Evolutionary conservation across 2,888 invertebrate genomes (phyloP).

Genomic region (Kuschelorhynchus macadamiae): DNA sequence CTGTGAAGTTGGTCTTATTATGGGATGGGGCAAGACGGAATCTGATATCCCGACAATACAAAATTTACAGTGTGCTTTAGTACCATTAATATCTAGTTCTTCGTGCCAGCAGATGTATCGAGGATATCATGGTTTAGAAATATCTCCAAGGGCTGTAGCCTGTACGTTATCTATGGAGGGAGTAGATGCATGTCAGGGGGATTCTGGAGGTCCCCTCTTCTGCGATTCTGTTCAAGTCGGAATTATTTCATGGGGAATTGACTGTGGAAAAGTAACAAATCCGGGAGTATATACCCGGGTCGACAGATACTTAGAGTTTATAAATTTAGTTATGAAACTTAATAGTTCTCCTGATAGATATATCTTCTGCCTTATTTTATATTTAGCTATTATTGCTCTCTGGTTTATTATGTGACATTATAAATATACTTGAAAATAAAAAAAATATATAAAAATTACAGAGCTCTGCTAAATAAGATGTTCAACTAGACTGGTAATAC

Average conservation of each 20-base stretch:
- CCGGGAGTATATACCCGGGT: constrained; percentile 30
- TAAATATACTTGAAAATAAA: no score
- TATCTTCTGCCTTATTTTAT: no score
- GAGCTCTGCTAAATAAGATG: no score
- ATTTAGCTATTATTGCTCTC: no score
- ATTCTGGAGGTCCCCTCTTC: constrained; percentile 34
- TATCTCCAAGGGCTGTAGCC: not conserved
- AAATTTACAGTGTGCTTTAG: not conserved
- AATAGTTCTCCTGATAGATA: no score
- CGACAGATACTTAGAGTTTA: constrained; percentile 15
- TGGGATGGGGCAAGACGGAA: constrained; percentile 6
- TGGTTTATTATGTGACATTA: no score
- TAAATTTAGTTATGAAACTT: not conserved
- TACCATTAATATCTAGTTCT: not conserved
- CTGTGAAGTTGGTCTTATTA: not conserved
- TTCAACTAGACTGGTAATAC: no score
- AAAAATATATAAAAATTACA: no score
- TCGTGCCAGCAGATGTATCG: not conserved
- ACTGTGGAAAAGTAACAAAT: constrained; percentile 7
- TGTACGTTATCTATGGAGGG: constrained; percentile 15
- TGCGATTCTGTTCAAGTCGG: constrained; percentile 13
- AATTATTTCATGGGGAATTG: constrained; percentile 22
- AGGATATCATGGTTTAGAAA: not conserved
- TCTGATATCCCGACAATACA: not conserved
- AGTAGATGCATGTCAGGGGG: constrained; percentile 27